Evolutionary conservation across 2,888 invertebrate genomes (phyloP), one percentile per base, ranked within the genome.

Genomic region (Tetragonula carbonaria): DNA sequence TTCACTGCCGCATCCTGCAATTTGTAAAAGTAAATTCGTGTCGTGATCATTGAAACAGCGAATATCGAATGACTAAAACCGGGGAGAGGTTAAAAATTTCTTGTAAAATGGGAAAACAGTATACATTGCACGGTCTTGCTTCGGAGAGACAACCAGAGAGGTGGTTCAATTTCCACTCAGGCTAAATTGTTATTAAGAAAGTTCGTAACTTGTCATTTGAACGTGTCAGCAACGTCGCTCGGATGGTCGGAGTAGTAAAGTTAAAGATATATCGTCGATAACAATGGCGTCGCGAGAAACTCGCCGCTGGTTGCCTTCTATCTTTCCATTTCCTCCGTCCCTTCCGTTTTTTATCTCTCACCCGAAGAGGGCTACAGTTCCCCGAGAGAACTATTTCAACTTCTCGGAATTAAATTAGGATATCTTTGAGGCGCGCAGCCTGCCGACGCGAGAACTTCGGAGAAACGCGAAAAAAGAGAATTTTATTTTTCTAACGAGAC

Each of bases 131-230:
- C 57, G 63, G 11, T 33, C 45, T 50, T 38, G 14, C 18, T 18
- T 53, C 28, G 28, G 28, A 51, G 57, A 23, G 57, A 45, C 16
- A 53, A 71, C 45, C 23, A 45, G 51, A 45, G 45, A 5, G 67
- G 53, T 33, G 53, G 50, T 55, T 80, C 78, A 82, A 86, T 78
- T 85, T 70, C 65, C 62, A 33, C 78, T 67, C 79, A 28, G 70
- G 76, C 81, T 82, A 71, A 87, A 75, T 85, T 76, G 76, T 77
- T 87, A 85, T 80, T 68, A 85, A 83, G 80, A 85, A 87, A 87
- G 80, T 84, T 88, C 21, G 18, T 65, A 73, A 71, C 77, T 68
- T 81, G 78, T 80, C 80, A 82, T 71, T 74, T 73, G 50, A 82
- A 50, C 53, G 67, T 76, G 75, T 79, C 80, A 78, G 63, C 62